Evolutionary conservation across 2,113 vertebrate species (phyloP).

Genomic region (Sphaerodactylus townsendi): DNA sequence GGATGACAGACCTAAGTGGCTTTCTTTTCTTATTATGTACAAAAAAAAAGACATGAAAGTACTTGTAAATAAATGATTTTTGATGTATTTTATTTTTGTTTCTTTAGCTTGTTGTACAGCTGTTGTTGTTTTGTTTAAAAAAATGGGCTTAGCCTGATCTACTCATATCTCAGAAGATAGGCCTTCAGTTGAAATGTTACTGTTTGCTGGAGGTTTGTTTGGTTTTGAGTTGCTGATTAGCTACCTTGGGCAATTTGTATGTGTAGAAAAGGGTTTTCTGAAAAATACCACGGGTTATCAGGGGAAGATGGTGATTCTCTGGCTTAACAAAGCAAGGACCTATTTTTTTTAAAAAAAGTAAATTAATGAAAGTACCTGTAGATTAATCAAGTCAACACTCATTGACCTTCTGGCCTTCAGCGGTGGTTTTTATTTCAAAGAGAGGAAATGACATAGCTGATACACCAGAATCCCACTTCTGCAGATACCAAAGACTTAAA

Average conservation of each 20-base stretch:
- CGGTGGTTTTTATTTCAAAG: slow-evolving; percentile 62
- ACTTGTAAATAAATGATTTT: not conserved
- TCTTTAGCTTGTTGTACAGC: not conserved
- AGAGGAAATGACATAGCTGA: slow-evolving; percentile 56
- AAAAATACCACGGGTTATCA: not conserved
- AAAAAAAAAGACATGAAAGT: not conserved
- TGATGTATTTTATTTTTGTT: not conserved
- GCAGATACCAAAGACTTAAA: slow-evolving; percentile 36
- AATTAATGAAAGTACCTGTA: not conserved
- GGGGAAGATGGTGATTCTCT: not conserved
- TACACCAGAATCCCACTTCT: slow-evolving; percentile 10
- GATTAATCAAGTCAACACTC: not conserved
- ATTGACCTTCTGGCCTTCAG: slow-evolving; percentile 10
- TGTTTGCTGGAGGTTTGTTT: not conserved
- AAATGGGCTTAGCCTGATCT: not conserved
- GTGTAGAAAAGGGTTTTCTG: not conserved
- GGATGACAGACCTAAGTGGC: not conserved
- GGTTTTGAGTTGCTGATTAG: not conserved
- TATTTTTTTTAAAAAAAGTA: not conserved
- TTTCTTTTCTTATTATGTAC: not conserved
- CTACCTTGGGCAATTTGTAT: not conserved
- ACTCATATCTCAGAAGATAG: too few relatives aligned
- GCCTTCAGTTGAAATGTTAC: not conserved
- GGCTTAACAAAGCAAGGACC: not conserved
- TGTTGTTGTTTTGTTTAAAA: not conserved